These are phyloP conservation scores for Watsonalla cultraria DNA, from an alignment of 2,888 invertebrate genomes.

Conservation along the genomic window DNA sequence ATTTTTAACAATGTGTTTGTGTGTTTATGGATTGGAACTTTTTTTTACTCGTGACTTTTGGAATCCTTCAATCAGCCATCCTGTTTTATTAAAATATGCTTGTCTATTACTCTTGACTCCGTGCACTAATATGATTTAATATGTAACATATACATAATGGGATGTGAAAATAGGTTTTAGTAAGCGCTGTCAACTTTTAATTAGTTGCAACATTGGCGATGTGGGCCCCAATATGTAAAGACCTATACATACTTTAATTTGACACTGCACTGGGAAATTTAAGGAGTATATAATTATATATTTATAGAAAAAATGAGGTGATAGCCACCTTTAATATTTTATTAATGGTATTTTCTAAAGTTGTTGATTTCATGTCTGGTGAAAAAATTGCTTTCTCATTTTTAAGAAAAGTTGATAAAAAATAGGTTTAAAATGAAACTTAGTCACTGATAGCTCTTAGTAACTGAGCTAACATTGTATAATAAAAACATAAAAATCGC, in stretches of 20 bases:
- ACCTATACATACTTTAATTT: constrained; percentile 35
- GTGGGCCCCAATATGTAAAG: constrained; percentile 26
- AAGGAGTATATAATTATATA: constrained; percentile 35
- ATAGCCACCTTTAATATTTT: constrained; percentile 50
- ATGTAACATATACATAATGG: constrained; percentile 47
- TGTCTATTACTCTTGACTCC: constrained; percentile 28
- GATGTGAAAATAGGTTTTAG: constrained; percentile 39
- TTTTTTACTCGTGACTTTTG: constrained; percentile 56
- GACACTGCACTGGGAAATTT: constrained; percentile 40
- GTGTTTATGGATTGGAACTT: constrained; percentile 42
- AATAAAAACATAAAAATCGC: constrained; percentile 69
- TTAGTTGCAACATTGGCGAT: constrained; percentile 40
- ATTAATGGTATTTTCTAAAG: constrained; percentile 58
- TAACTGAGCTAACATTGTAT: constrained; percentile 65
- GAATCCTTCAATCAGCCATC: constrained; percentile 47
- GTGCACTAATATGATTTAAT: constrained; percentile 39
- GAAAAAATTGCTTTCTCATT: constrained; percentile 56
- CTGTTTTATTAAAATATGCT: constrained; percentile 37
- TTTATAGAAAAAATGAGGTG: constrained; percentile 45
- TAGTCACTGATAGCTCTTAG: constrained; percentile 67
- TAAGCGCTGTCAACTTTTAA: constrained; percentile 48
- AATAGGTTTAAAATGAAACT: constrained; percentile 55
- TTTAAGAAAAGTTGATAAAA: constrained; percentile 31
- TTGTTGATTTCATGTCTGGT: constrained; percentile 55
- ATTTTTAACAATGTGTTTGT: constrained; percentile 19